Conservation (phyloP, 2,113 vertebrate species). For the Globicephala melas region DNA sequence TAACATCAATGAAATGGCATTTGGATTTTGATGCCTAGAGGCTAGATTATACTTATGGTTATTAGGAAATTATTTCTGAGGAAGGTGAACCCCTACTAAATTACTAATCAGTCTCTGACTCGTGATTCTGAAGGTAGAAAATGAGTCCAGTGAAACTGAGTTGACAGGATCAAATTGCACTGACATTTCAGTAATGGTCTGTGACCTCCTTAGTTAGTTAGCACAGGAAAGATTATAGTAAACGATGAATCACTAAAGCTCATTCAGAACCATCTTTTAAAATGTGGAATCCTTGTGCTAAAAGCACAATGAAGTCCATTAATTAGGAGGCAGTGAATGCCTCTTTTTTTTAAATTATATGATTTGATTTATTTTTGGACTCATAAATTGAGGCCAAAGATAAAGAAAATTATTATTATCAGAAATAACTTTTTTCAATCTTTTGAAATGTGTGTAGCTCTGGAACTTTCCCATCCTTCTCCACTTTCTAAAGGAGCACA, state of each 20-base stretch:
- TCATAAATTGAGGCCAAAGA: not conserved
- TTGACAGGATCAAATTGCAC: slow-evolving; percentile 15
- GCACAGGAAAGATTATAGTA: not conserved
- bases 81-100: not conserved
- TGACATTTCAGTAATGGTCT: slow-evolving; percentile 12
- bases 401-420: not conserved
- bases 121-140: not conserved
- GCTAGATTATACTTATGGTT: not conserved
- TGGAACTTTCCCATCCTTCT: not conserved
- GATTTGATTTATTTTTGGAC: not conserved
- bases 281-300: not conserved
- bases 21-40: not conserved
- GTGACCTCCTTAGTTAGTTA: slow-evolving; percentile 31
- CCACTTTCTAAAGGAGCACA: not conserved
- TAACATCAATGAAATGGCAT: not conserved
- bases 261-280: not conserved
- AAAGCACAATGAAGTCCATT: not conserved
- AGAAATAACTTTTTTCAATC: not conserved
- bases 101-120: slow-evolving; percentile 15
- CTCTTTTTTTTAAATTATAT: not conserved
- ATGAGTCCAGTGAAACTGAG: slow-evolving; percentile 27
- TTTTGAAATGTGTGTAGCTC: not conserved
- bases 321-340: not conserved
- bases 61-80: slow-evolving; percentile 28
- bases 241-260: not conserved